Percentiles rank a stretch among this genome's conserved stretches.
These are phyloP conservation scores for Odocoileus hemionus DNA, from an alignment of 2,113 vertebrate species.

Conservation along the genomic window DNA sequence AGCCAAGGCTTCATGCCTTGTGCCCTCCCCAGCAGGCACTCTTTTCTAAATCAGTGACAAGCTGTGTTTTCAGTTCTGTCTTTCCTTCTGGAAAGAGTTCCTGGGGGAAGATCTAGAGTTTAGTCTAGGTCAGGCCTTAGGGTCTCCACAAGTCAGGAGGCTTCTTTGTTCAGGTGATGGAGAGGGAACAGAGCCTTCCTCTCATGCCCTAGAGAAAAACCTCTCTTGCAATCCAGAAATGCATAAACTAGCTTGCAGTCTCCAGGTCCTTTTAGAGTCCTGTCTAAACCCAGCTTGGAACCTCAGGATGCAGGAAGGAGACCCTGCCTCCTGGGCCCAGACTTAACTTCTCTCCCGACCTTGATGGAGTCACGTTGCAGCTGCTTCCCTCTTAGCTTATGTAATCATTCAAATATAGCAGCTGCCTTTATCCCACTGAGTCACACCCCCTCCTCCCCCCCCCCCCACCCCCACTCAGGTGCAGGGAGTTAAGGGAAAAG, in stretches of 20 bases:
- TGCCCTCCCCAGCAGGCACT: not conserved
- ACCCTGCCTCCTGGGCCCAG: not conserved
- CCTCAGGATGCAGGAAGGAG: not conserved
- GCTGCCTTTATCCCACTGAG: conserved; percentile 61
- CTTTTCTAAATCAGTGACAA: not conserved
- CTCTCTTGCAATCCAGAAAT: not conserved
- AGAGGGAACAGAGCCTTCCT: not conserved
- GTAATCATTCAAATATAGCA: conserved; percentile 74
- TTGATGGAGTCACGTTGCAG: conserved; percentile 24
- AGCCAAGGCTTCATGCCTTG: not conserved
- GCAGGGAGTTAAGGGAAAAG: not conserved
- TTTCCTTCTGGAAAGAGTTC: not conserved
- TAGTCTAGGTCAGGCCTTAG: not conserved
- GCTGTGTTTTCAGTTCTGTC: not conserved
- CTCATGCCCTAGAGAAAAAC: not conserved
- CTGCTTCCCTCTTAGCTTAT: conserved; percentile 50
- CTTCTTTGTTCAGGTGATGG: conserved; percentile 7
- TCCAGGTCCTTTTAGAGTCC: not conserved
- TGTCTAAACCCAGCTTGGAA: not conserved
- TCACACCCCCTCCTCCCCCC: conserved; percentile 33
- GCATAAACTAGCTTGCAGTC: not conserved
- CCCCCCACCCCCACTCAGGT: conserved; percentile 12
- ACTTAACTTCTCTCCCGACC: not conserved
- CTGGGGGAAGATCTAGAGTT: not conserved
- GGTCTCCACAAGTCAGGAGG: not conserved